A percentile compares a stretch with the other conserved stretches of the same genome.
These are phyloP conservation scores for Nemurella pictetii DNA, from an alignment of 2,888 invertebrate genomes.

Conservation along the genomic window DNA sequence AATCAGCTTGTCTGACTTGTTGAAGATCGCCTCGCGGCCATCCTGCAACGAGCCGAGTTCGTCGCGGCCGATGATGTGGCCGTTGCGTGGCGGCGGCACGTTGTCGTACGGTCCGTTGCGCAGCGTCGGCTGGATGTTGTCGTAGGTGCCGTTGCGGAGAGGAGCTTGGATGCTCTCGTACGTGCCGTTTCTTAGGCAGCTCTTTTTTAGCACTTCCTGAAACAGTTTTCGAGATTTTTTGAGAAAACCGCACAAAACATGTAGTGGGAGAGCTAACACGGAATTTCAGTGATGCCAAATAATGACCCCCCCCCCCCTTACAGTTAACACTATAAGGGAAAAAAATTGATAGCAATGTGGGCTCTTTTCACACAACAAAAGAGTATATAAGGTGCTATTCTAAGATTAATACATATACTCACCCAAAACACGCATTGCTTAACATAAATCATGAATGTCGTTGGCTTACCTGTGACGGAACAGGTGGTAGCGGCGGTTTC, in stretches of 20 bases:
- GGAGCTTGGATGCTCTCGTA: conserved; percentile 1
- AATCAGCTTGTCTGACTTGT: conserved; percentile 71
- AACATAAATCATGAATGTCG: too few relatives aligned
- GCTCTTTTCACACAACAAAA: background rate
- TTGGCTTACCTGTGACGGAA: conserved; percentile 66
- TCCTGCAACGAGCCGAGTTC: background rate
- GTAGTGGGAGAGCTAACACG: too few relatives aligned
- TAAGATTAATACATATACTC: too few relatives aligned
- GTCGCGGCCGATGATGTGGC: conserved; percentile 6
- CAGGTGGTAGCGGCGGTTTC: conserved; percentile 73
- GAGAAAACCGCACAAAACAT: too few relatives aligned
- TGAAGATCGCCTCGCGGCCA: conserved; percentile 60
- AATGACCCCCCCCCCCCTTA: too few relatives aligned
- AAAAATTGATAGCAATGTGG: too few relatives aligned
- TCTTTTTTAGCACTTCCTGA: conserved; percentile 31
- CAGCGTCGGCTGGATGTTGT: background rate
- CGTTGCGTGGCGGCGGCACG: conserved; percentile 7
- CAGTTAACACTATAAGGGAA: too few relatives aligned
- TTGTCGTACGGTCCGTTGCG: conserved; percentile 15
- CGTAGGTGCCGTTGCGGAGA: background rate
- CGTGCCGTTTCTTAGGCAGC: background rate
- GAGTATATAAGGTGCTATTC: too few relatives aligned
- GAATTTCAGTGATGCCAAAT: too few relatives aligned
- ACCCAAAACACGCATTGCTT: too few relatives aligned
- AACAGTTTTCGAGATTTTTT: too few relatives aligned